phyloP scores from a whole-genome alignment of 1,140 invertebrate genomes.

The Eurytemora carolleeae region DNA sequence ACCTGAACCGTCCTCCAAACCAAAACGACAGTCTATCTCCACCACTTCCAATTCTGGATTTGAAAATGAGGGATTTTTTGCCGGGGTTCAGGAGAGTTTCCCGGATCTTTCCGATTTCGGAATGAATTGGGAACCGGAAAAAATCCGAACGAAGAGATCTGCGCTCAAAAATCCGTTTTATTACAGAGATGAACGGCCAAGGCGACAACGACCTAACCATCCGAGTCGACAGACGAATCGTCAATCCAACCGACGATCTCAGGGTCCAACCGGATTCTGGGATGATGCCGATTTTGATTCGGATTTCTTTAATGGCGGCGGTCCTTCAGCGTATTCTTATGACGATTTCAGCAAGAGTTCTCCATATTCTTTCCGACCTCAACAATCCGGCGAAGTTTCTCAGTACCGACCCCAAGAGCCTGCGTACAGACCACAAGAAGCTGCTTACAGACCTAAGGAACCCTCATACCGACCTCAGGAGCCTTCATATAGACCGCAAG shows the following conservation, averaged over 20 bases:
- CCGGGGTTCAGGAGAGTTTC: background rate
- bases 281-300: background rate
- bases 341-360: too few species aligned
- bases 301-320: background rate
- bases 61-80: background rate
- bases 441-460: too few species aligned
- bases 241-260: background rate
- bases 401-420: too few species aligned
- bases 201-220: background rate
- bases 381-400: too few species aligned
- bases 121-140: background rate
- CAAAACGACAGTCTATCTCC: too few species aligned
- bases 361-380: too few species aligned
- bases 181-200: background rate
- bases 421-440: too few species aligned
- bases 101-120: background rate
- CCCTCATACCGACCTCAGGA: too few species aligned
- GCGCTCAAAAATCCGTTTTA: background rate
- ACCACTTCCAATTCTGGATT: too few species aligned
- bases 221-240: background rate
- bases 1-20: too few species aligned
- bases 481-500: too few species aligned
- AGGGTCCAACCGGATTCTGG: background rate
- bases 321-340: background rate
- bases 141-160: background rate